Evolutionary conservation across 2,797 vertebrate genomes (phyloP).

Genomic region (Hippoglossus hippoglossus): DNA sequence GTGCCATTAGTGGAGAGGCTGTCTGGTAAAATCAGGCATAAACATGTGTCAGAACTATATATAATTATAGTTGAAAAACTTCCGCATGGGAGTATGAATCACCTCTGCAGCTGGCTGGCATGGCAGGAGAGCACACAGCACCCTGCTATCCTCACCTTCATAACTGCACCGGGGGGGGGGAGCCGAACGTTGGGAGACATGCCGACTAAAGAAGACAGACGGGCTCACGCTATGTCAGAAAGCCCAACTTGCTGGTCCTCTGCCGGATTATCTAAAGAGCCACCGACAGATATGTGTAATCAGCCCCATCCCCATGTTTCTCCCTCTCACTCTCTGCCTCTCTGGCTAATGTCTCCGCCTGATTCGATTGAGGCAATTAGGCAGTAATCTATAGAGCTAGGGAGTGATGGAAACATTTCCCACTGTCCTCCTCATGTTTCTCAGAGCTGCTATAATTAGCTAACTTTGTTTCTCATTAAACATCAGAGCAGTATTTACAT

Average conservation of each 20-base stretch:
- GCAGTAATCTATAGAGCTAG: conserved; percentile 84
- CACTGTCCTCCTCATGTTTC: conserved; percentile 86
- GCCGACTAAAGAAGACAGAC: conserved; percentile 63
- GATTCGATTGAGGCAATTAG: conserved; percentile 85
- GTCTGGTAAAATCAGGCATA: conserved; percentile 82
- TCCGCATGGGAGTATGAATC: conserved; percentile 83
- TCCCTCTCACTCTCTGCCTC: conserved; percentile 74
- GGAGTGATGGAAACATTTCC: conserved; percentile 85
- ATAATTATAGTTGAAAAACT: conserved; percentile 87
- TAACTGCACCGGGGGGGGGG: conserved; percentile 52
- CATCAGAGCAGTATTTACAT: conserved; percentile 89
- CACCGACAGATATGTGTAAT: conserved; percentile 80
- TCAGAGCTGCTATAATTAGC: conserved; percentile 89
- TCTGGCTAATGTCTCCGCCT: conserved; percentile 84
- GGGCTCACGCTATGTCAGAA: conserved; percentile 57
- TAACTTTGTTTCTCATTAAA: conserved; percentile 87
- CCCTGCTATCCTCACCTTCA: conserved; percentile 75
- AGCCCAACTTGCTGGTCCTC: conserved; percentile 68
- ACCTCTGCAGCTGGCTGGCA: conserved; percentile 80
- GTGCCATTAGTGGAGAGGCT: conserved; percentile 81
- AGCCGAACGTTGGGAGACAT: conserved; percentile 23
- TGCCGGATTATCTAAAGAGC: conserved; percentile 79
- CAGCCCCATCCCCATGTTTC: conserved; percentile 81
- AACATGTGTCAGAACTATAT: conserved; percentile 86
- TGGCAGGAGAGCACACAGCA: conserved; percentile 68